phyloP scores from a whole-genome alignment of 2,888 invertebrate species.

The Seladonia tumulorum region DNA sequence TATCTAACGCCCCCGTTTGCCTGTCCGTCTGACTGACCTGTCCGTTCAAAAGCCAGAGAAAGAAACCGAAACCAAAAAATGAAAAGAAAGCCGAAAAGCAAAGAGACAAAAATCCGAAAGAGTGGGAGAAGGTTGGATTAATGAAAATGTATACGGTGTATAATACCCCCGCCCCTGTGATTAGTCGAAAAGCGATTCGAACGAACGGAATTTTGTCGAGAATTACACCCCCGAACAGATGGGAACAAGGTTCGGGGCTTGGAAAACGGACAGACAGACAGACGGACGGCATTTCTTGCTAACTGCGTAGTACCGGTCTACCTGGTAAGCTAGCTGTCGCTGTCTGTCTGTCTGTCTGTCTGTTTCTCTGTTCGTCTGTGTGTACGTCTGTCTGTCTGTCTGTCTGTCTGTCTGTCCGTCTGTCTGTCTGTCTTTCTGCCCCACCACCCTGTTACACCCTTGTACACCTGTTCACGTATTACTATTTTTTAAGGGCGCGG shows the following conservation, averaged over 20 bases:
- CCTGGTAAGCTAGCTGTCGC: slow-evolving; percentile 82
- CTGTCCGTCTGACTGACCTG: slow-evolving; percentile 78
- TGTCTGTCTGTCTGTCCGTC: slow-evolving; percentile 70
- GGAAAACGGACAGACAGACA: slow-evolving; percentile 78
- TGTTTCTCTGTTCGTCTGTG: slow-evolving; percentile 69
- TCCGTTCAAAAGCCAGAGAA: slow-evolving; percentile 64
- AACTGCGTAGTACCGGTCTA: slow-evolving; percentile 74
- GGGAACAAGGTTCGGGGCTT: slow-evolving; percentile 50
- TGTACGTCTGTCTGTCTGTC: slow-evolving; percentile 62
- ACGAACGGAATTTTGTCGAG: slow-evolving; percentile 13
- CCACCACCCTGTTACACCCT: slow-evolving; percentile 65
- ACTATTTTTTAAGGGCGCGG: slow-evolving; percentile 60
- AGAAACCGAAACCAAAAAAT: slow-evolving; percentile 1
- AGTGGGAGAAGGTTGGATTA: not conserved
- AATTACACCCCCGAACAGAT: slow-evolving; percentile 4
- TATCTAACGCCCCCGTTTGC: slow-evolving; percentile 61
- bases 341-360: slow-evolving; percentile 75
- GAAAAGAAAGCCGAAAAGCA: not conserved
- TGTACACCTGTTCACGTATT: slow-evolving; percentile 61
- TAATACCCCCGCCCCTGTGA: slow-evolving; percentile 3
- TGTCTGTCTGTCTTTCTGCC: slow-evolving; percentile 69
- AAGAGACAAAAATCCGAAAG: not conserved
- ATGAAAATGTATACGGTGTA: not conserved
- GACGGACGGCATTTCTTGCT: slow-evolving; percentile 74
- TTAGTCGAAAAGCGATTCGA: not conserved